Evolutionary conservation across 2,888 invertebrate species (phyloP), one percentile per base, ranked within the genome.

Genomic region (Parasteatoda lunata): DNA sequence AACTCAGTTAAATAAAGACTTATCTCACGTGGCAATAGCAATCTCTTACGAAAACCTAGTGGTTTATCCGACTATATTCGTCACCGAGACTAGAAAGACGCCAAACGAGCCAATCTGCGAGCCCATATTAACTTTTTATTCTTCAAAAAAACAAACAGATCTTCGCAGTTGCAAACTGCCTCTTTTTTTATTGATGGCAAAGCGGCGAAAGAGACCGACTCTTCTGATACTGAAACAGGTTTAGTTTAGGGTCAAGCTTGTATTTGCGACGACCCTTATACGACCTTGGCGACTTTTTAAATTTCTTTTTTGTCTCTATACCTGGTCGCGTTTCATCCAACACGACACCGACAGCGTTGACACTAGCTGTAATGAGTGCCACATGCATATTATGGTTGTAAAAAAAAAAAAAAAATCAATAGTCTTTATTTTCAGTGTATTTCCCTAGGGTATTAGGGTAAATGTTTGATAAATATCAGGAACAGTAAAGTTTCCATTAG

Each of bases 151-250:
- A 54, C 15, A 54, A 48, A 52, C 15, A 54, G 11, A 45, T 54
- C 45, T 8, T 48, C 75, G 13, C 13, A 30, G 52, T 30, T 49
- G 15, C 30, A 48, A 69, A 78, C 78, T 71, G 78, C 72, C 80
- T 72, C n/a, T 72, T 65, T 13, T 78, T 30, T 80, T 85, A 85
- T 85, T 85, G 85, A 85, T 85, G 85, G 70, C 66, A 85, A 30
- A 13, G 66, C 64, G 65, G 54, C 80, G 72, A 66, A 66, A 11
- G 15, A 76, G 69, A 77, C 77, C 64, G 70, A 79, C 75, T 68
- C 30, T 52, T 59, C 47, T 48, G 84, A 84, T 85, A 80, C 4
- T 71, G 70, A 66, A 85, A 85, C 85, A 85, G 85, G 85, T 85
- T 84, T 77, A 51, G 81, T 70, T 45, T 59, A 54, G 83, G 83